Conservation (phyloP, 64 coral and sea anemone species). For the Astreopora myriophthalma region DNA sequence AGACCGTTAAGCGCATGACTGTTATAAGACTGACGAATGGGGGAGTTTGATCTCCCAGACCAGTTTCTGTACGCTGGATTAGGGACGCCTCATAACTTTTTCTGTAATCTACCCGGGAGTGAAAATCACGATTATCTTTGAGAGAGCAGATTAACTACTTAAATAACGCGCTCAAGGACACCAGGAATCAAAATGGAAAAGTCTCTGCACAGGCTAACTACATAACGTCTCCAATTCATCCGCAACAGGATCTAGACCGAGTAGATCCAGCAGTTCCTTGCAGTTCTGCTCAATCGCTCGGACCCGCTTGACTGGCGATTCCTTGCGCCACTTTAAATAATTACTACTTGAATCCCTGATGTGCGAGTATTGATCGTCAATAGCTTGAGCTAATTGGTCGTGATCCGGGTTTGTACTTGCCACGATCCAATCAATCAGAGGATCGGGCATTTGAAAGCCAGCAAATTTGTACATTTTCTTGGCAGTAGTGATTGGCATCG, state of each 20-base stretch:
- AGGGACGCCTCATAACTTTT: too few relatives aligned
- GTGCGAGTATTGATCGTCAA: conserved; percentile 21
- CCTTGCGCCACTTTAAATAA: conserved; percentile 34
- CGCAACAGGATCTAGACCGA: conserved; percentile 11
- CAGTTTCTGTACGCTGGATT: too few relatives aligned
- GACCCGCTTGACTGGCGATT: conserved; percentile 37
- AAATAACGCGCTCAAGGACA: too few relatives aligned
- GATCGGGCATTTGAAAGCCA: conserved; percentile 26
- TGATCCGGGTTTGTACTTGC: conserved; percentile 35
- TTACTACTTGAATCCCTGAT: conserved; percentile 42
- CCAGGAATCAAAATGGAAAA: too few relatives aligned
- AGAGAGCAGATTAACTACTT: too few relatives aligned
- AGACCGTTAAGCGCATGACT: too few relatives aligned
- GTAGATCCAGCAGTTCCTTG: neutral
- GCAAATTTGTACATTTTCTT: conserved; percentile 67
- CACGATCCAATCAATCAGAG: conserved; percentile 37
- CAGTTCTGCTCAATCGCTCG: conserved; percentile 29
- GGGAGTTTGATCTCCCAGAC: too few relatives aligned
- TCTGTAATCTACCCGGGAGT: too few relatives aligned
- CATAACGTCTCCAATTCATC: conserved; percentile 22
- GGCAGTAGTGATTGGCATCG: conserved; percentile 23
- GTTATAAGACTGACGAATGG: too few relatives aligned
- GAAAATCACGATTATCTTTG: too few relatives aligned
- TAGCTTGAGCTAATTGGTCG: neutral
- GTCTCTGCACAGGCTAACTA: neutral